Evolutionary conservation across 2,113 vertebrate species (phyloP), one percentile per base, ranked within the genome.

Genomic region (Euleptes europaea): DNA sequence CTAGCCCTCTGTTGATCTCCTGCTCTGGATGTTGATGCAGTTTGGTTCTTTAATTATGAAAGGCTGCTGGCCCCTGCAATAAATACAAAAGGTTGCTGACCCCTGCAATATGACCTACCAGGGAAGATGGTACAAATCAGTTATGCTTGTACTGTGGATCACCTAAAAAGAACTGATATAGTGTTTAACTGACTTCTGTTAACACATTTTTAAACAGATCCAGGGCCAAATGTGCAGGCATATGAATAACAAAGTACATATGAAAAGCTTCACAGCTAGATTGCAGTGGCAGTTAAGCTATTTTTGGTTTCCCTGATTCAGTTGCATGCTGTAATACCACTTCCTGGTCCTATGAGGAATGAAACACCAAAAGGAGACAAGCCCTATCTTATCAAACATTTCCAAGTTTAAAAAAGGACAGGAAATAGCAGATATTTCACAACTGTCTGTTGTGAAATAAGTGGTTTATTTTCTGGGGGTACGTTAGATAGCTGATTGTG

Each of bases 371-470:
- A 74, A 31, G 33, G 26, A 19, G 21, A 26, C 9, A 86, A 85
- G 8, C 13, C 80, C 75, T 86, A 67, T n/a, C 79, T n/a, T 74
- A 80, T 54, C 57, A 40, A 14, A 44, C 0, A 0, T 51, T 78
- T 57, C 82, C 21, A 88, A n/a, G 49, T 65, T 88, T 40, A 54
- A 66, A 4, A 66, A 69, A 66, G 38, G 63, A 84, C 33, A 90
- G 44, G 63, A 88, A 44, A 86, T 87, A 38, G 77, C 84, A 79
- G 71, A 86, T 78, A 86, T 67, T 42, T n/a, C 87, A 78, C 57
- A 78, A 17, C 44, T 82, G 57, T 82, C 78, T 83, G 3, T 73
- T 90, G 84, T 69, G 77, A 80, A 80, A 42, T 57, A 67, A 6
- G 74, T 9, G 74, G 38, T 65, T 28, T 87, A 79, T 9, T 84